Evolutionary conservation across 2,113 vertebrate species (phyloP).

Genomic region (Aspiorhynchus laticeps): DNA sequence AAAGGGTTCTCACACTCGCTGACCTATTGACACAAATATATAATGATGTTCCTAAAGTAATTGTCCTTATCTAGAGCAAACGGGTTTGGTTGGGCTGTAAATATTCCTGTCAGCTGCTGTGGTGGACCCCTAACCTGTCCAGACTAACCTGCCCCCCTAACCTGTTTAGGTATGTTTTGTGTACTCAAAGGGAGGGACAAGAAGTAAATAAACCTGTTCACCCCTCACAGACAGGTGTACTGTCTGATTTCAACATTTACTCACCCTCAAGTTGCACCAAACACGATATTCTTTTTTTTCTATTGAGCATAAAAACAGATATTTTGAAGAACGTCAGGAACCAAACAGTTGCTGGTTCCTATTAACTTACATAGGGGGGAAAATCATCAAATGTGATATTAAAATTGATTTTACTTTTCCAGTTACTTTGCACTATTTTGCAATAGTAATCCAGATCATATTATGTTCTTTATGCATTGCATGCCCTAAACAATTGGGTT

Average conservation of each 20-base stretch:
- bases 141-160: background rate
- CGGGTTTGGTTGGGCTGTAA: background rate
- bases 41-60: constrained; percentile 15
- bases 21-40: constrained; percentile 39
- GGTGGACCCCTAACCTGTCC: background rate
- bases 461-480: background rate
- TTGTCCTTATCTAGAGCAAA: background rate
- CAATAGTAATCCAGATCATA: background rate
- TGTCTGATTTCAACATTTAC: background rate
- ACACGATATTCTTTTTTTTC: background rate
- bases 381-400: too few relatives aligned
- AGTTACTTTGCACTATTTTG: background rate
- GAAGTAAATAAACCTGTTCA: background rate
- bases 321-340: too few relatives aligned
- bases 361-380: too few relatives aligned
- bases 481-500: background rate
- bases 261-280: background rate
- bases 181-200: background rate
- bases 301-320: background rate
- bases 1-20: constrained; percentile 49
- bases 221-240: background rate
- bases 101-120: background rate
- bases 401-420: background rate
- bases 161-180: background rate
- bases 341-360: too few relatives aligned